Evolutionary conservation across 1,140 invertebrate genomes (phyloP), one percentile per base, ranked within the genome.

Genomic region (Penaeus chinensis): DNA sequence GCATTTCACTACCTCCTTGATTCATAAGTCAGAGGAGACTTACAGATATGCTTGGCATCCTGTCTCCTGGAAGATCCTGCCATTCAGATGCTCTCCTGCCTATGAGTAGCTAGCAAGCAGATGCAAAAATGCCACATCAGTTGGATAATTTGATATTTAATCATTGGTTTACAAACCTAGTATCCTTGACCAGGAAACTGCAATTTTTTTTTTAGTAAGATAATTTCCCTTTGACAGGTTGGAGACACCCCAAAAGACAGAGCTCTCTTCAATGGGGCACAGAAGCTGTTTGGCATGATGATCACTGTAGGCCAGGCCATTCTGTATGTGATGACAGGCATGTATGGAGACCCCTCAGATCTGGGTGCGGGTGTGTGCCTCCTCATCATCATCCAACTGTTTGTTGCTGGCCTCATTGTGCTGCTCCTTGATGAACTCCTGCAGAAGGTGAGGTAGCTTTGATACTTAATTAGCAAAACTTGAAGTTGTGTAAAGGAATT

Each of bases 231-330:
- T 4, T 42, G 37, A 42, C 69, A 91, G 89, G 99, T 99, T 92
- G 99, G 99, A 91, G 99, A 99, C 92, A 99, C 99, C 66, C 98
- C 99, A 16, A 99, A 99, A 92, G 99, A 99, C 92, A 94, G 99
- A 93, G 99, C 99, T 47, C 93, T 99, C 2, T 99, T 99, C 92
- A 99, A 99, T 93, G 99, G 99, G 91, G 99, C 99, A 71, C 99
- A 99, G 93, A 99, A 99, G 95, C 94, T 99, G 82, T 99, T 99
- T 93, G 99, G 99, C 91, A 99, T 99, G 98, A 97, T 99, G n/a
- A 99, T 99, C 88, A 99, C 99, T n/a, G 96, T 99, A 90, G 99
- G 99, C 90, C 99, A 99, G 94, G 98, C 99, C 24, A 99, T 99
- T 91, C 98, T 99, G 2, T 99, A 99, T 92, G 99, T 99, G n/a